phyloP scores from a whole-genome alignment of 2,113 vertebrate genomes.

The Hylia prasina region DNA sequence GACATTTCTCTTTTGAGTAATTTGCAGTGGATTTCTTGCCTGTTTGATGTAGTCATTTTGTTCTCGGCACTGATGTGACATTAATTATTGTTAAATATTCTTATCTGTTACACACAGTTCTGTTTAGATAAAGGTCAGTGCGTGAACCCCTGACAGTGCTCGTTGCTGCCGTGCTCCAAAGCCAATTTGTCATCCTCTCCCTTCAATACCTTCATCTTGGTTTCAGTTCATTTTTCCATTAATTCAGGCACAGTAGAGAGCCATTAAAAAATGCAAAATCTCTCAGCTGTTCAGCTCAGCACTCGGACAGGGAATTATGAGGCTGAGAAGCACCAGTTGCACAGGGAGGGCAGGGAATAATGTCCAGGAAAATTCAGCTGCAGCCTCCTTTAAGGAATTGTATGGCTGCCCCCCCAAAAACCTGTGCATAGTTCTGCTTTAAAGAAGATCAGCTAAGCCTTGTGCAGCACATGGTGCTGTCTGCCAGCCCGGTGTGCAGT shows the following conservation, averaged over 20 bases:
- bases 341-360: background rate
- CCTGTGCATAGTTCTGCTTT: accelerated
- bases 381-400: background rate
- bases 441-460: background rate
- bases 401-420: background rate
- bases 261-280: conserved; percentile 37
- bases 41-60: conserved; percentile 21
- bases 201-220: background rate
- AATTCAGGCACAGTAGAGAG: conserved; percentile 31
- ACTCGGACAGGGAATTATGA: background rate
- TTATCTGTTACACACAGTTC: conserved; percentile 64
- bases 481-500: background rate
- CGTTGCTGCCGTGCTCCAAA: background rate
- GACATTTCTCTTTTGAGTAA: conserved; percentile 67
- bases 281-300: conserved; percentile 6
- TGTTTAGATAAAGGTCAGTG: conserved; percentile 65
- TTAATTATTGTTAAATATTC: conserved; percentile 73
- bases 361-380: background rate
- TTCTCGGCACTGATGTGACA: conserved; percentile 39
- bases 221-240: conserved; percentile 3
- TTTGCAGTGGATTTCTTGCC: conserved; percentile 51
- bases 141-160: conserved; percentile 7
- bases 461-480: background rate
- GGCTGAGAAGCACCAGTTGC: background rate
- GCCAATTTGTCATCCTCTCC: conserved; percentile 45